Percentiles rank a stretch among this genome's conserved stretches.
Evolutionary conservation across 2,113 vertebrate genomes (phyloP).

Genomic region (Apteryx mantelli): DNA sequence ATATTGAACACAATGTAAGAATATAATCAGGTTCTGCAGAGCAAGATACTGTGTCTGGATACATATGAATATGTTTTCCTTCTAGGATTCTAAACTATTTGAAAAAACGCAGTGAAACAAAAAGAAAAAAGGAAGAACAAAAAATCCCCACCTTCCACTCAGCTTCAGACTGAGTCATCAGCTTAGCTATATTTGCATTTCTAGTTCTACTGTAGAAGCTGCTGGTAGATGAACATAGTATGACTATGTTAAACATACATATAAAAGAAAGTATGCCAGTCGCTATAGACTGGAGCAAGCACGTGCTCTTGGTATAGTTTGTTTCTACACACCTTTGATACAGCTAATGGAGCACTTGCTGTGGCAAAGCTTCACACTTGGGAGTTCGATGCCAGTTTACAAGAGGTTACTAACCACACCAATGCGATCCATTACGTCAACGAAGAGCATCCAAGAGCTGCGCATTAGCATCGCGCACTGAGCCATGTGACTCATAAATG

Average conservation of each 20-base stretch:
- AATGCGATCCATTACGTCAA: background rate
- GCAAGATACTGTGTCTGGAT: background rate
- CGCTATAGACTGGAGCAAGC: background rate
- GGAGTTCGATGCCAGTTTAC: background rate
- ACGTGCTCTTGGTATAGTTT: background rate
- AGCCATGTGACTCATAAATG: background rate
- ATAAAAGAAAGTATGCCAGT: background rate
- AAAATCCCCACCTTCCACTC: conserved; percentile 12
- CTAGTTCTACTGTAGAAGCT: background rate
- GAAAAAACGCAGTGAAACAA: background rate
- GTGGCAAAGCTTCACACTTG: background rate
- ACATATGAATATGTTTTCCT: background rate
- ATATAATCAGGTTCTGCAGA: background rate
- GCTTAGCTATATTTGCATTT: background rate
- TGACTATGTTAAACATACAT: background rate
- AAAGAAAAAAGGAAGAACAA: background rate
- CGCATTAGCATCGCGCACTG: background rate
- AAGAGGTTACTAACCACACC: background rate
- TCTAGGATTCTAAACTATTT: background rate
- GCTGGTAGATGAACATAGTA: background rate
- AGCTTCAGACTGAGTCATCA: background rate
- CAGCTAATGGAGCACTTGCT: background rate
- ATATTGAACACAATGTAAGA: background rate
- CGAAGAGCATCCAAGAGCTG: background rate
- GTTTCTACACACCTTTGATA: background rate